phyloP scores from a whole-genome alignment of 2,888 invertebrate genomes.

The Idaea dimidiata region DNA sequence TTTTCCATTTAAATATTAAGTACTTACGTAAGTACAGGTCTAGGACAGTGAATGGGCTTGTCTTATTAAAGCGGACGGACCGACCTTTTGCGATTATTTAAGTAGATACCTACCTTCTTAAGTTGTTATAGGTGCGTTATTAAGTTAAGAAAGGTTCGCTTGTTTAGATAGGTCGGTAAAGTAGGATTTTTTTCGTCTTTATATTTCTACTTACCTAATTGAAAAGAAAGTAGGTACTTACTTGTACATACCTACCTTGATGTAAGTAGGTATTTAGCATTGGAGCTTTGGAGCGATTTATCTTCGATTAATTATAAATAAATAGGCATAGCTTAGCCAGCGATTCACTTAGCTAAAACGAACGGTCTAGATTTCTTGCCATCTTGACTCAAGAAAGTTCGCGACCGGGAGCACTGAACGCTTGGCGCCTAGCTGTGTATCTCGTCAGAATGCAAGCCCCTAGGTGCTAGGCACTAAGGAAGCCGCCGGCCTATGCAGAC shows the following conservation, averaged over 20 bases:
- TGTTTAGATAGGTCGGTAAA: neutral
- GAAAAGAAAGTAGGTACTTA: neutral
- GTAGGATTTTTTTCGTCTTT: neutral
- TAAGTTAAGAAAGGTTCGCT: neutral
- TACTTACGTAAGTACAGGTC: neutral
- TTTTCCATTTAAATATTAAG: neutral
- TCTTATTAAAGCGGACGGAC: neutral
- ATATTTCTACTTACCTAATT: neutral
- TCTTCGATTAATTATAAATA: too few relatives aligned
- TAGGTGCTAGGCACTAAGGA: too few relatives aligned
- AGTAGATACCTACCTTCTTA: neutral
- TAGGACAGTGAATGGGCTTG: neutral
- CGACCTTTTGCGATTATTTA: slow-evolving; percentile 1
- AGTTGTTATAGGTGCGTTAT: neutral
- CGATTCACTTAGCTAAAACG: too few relatives aligned
- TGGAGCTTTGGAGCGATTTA: too few relatives aligned
- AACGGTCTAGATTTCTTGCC: too few relatives aligned
- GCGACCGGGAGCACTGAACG: too few relatives aligned
- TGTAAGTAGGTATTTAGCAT: neutral
- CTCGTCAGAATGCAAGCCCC: too few relatives aligned
- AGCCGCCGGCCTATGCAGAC: too few relatives aligned
- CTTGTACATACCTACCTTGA: neutral
- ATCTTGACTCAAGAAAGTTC: too few relatives aligned
- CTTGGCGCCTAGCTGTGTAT: too few relatives aligned
- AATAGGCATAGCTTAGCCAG: too few relatives aligned